These are phyloP conservation scores for Alcis repandata DNA, from an alignment of 2,888 invertebrate genomes.

Conservation along the genomic window DNA sequence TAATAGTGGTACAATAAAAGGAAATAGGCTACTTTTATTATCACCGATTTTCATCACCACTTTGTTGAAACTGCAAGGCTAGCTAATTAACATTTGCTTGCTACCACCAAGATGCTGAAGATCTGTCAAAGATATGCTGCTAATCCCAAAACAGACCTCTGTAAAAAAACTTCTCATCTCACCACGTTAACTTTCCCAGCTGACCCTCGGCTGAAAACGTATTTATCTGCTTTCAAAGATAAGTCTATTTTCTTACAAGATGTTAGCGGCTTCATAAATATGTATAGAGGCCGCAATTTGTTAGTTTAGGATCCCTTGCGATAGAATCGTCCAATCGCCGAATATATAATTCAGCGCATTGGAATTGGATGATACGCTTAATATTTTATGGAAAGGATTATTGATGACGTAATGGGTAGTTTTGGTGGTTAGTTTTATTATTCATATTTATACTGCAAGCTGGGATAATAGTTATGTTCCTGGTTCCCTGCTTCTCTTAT, in stretches of 20 bases:
- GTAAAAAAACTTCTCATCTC: not conserved
- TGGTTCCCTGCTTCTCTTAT: too few species aligned
- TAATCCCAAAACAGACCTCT: not conserved
- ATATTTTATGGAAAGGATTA: constrained; percentile 23
- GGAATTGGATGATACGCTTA: constrained; percentile 15
- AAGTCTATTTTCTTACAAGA: constrained; percentile 24
- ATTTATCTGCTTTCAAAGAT: constrained; percentile 19
- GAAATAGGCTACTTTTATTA: too few species aligned
- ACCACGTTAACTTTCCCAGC: not conserved
- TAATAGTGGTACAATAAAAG: too few species aligned
- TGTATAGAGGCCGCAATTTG: constrained; percentile 24
- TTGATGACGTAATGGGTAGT: constrained; percentile 6
- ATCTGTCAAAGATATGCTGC: not conserved
- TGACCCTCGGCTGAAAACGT: not conserved
- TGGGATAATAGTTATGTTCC: too few species aligned
- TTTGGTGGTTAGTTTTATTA: not conserved
- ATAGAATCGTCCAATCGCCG: constrained; percentile 12
- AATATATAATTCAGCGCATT: constrained; percentile 25
- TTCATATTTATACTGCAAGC: too few species aligned
- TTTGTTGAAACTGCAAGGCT: too few species aligned
- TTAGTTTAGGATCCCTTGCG: constrained; percentile 28
- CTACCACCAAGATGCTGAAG: too few species aligned
- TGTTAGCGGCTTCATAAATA: constrained; percentile 31
- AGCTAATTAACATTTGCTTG: too few species aligned
- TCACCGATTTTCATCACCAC: too few species aligned